Percentiles rank a stretch among this genome's conserved stretches.
Evolutionary conservation across 2,113 vertebrate genomes (phyloP).

Genomic region (Brachyhypopomus gauderio): DNA sequence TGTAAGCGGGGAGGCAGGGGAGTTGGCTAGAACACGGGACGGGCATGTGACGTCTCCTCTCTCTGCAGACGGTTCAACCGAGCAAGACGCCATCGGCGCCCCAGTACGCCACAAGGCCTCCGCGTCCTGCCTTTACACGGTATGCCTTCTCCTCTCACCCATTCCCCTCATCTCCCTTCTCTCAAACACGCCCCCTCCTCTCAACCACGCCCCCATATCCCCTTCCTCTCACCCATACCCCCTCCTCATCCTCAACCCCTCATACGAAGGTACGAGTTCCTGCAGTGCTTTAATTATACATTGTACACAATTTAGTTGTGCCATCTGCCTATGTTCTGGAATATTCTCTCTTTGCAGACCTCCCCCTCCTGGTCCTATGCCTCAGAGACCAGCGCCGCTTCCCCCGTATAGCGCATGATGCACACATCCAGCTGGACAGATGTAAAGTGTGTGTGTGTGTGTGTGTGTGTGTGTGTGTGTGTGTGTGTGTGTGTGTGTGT

Average conservation of each 20-base stretch:
- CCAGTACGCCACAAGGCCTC: slow-evolving; percentile 54
- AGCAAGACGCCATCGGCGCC: slow-evolving; percentile 53
- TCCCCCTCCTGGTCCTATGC: slow-evolving; percentile 65
- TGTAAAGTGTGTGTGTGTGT: not conserved
- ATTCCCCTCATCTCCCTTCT: no score
- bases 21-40: not conserved
- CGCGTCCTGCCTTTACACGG: slow-evolving; percentile 61
- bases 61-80: slow-evolving; percentile 67
- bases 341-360: slow-evolving; percentile 61
- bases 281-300: no score
- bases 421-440: slow-evolving; percentile 4
- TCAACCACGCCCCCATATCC: no score
- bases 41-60: slow-evolving; percentile 36
- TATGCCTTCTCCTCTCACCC: not conserved
- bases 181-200: no score
- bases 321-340: not conserved
- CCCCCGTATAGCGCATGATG: slow-evolving; percentile 69
- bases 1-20: not conserved
- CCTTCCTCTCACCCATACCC: no score
- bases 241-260: no score
- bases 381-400: slow-evolving; percentile 75
- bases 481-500: slow-evolving; percentile 2
- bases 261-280: no score
- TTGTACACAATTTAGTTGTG: not conserved
- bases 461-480: slow-evolving; percentile 14